Evolutionary conservation across 1,140 invertebrate genomes (phyloP), one percentile per base, ranked within the genome.

Genomic region (Limonius californicus): DNA sequence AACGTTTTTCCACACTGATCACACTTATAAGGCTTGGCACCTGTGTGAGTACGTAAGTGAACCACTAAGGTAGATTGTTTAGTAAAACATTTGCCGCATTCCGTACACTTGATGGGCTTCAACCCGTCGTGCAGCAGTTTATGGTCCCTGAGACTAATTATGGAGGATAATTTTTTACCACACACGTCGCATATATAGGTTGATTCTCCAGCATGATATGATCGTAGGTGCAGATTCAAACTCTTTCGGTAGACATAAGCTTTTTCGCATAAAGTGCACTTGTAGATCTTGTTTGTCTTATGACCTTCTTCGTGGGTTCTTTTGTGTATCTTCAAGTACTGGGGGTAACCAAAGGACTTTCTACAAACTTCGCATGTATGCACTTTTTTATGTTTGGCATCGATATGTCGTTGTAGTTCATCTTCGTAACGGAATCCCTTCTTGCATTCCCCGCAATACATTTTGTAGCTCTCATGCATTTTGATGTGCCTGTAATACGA

Each of bases 71-170:
- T 9, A 3, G 7, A 7, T 19, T 21, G 9, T 18, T 23, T 39
- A 7, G n/a, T 16, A 15, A 50, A 45, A 50, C 6, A 50, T 32
- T 59, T 59, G 6, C 15, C 39, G 18, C 57, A 59, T 4, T 45
- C 3, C 20, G 6, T 21, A 18, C 57, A 50, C 19, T 32, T 30
- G 21, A 21, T 50, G 0, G 86, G 86, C 65, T 85, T 84, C 64
- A 87, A 85, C 0, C 85, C 86, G 2, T 85, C 87, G 72, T 89
- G 87, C 20, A 81, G 81, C 32, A 84, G 76, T 23, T 81, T 77
- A 72, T 89, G 87, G 1, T 80, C 81, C 43, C 82, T 81, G 0
- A 60, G 20, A 54, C 16, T 32, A 14, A 3, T 23, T 4, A 54
- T 7, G 1, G 23, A 35, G 9, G 59, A 20, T 4, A 60, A 16